phyloP scores from a whole-genome alignment of 2,888 invertebrate genomes.

The Eupithecia vulgata region DNA sequence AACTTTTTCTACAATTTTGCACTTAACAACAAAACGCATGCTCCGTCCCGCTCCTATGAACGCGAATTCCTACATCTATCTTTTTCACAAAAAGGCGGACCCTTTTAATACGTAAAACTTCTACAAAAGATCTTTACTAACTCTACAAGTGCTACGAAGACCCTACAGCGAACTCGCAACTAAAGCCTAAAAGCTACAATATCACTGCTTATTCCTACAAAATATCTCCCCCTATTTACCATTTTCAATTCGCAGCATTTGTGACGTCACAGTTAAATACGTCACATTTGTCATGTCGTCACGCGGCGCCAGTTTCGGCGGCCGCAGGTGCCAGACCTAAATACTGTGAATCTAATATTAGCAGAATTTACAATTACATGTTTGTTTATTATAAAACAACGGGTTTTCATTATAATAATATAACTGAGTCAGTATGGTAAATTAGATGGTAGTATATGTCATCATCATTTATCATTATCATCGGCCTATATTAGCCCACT shows the following conservation, averaged over 20 bases:
- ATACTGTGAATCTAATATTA: background rate
- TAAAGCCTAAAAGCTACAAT: background rate
- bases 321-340: background rate
- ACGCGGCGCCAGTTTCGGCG: background rate
- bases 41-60: no score
- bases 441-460: no score
- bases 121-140: no score
- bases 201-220: background rate
- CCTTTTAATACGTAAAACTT: no score
- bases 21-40: no score
- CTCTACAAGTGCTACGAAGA: no score
- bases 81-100: no score
- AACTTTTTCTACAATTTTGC: no score
- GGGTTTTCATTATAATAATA: background rate
- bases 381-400: background rate
- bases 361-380: background rate
- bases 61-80: no score
- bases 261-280: background rate
- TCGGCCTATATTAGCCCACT: no score
- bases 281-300: conserved; percentile 4
- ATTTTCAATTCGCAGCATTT: background rate
- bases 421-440: no score
- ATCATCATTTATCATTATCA: no score
- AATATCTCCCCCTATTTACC: background rate
- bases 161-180: background rate